A percentile compares a stretch with the other conserved stretches of the same genome.
Evolutionary conservation across 2,113 vertebrate genomes (phyloP).

Genomic region (Malurus elegans): DNA sequence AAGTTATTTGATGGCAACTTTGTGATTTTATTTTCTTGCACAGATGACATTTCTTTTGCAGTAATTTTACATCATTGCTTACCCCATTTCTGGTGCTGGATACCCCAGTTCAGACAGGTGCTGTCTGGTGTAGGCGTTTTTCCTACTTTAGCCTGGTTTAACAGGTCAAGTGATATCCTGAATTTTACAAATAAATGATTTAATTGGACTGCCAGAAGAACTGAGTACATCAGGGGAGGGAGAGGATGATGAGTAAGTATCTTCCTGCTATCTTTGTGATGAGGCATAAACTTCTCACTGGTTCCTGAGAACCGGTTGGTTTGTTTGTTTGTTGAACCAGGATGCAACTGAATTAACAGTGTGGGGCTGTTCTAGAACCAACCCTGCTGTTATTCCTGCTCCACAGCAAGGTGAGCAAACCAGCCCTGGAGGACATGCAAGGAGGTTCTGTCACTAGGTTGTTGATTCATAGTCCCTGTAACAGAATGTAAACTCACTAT

Average conservation of each 20-base stretch:
- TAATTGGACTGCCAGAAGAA: not conserved
- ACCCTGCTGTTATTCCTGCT: not conserved
- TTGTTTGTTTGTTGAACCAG: not conserved
- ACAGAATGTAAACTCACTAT: not conserved
- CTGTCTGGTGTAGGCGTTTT: rapidly evolving
- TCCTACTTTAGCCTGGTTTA: not conserved
- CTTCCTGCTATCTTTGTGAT: not conserved
- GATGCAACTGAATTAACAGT: not conserved
- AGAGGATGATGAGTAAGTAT: not conserved
- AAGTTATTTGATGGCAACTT: not conserved
- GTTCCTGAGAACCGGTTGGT: not conserved
- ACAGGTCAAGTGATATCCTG: not conserved
- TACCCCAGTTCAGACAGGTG: not conserved
- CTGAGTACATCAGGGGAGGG: rapidly evolving
- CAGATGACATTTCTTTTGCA: not conserved
- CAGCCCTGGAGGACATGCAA: not conserved
- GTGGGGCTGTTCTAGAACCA: not conserved
- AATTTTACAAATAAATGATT: not conserved
- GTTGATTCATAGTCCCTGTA: not conserved
- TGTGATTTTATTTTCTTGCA: not conserved
- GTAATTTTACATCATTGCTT: not conserved
- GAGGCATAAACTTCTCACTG: not conserved
- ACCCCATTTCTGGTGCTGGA: not conserved
- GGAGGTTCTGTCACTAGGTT: not conserved
- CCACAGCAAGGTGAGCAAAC: not conserved